Evolutionary conservation across 37 sponge, comb jelly and placozoan species (phyloP).

Genomic region (Ianthella basta): DNA sequence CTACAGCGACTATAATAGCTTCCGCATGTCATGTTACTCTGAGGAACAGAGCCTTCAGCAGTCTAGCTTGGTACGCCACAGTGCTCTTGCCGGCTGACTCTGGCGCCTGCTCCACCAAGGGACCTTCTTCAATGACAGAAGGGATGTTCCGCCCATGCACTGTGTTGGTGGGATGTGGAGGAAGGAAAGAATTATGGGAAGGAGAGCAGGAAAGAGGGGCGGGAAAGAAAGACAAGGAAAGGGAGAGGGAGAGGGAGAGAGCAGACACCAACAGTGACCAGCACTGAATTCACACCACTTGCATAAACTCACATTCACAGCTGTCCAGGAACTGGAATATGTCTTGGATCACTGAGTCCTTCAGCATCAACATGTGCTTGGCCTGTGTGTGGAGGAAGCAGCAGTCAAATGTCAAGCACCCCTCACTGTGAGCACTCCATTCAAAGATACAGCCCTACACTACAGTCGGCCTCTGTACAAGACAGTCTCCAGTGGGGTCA

Average conservation of each 20-base stretch:
- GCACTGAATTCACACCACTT: not conserved
- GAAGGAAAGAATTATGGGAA: no score
- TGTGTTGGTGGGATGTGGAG: no score
- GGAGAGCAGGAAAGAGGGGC: no score
- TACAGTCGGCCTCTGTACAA: no score
- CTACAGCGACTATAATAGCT: no score
- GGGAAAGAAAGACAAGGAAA: no score
- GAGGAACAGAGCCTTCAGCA: conserved; percentile 89
- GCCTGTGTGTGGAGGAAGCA: conserved; percentile 57
- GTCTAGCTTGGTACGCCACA: conserved; percentile 92
- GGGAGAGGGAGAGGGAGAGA: not conserved
- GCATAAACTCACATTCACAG: conserved; percentile 80
- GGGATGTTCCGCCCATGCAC: conserved; percentile 76
- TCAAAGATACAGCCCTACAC: no score
- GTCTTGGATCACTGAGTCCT: conserved; percentile 84
- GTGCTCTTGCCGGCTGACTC: conserved; percentile 90
- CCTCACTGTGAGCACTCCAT: no score
- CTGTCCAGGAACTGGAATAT: conserved; percentile 91
- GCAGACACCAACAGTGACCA: not conserved
- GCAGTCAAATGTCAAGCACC: no score
- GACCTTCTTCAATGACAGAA: conserved; percentile 74
- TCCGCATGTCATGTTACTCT: conserved; percentile 49
- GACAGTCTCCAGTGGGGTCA: no score
- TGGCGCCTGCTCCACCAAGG: conserved; percentile 62
- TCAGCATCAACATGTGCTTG: conserved; percentile 97